These are phyloP conservation scores for Lypha dubia DNA, from an alignment of 2,888 invertebrate genomes.

Conservation along the genomic window DNA sequence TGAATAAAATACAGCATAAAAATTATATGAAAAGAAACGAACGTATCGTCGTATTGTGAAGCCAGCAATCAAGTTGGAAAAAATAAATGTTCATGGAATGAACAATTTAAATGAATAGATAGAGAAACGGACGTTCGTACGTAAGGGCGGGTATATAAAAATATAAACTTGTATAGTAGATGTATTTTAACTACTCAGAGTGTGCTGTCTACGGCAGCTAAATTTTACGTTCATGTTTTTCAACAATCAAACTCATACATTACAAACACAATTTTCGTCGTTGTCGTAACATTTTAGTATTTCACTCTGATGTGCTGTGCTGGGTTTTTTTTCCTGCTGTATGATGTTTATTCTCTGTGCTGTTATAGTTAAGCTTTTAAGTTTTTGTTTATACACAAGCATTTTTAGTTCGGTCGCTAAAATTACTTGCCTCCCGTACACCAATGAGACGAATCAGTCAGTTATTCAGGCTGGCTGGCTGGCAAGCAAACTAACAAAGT, in stretches of 20 bases:
- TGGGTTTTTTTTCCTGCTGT: constrained; percentile 16
- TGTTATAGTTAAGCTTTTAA: constrained; percentile 60
- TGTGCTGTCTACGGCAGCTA: constrained; percentile 45
- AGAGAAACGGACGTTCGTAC: constrained; percentile 19
- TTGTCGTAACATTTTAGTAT: constrained; percentile 66
- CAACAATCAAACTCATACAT: constrained; percentile 39
- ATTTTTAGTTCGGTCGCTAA: constrained; percentile 78
- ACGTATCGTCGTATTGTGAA: constrained; percentile 58
- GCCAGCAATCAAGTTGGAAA: constrained; percentile 68
- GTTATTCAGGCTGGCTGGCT: constrained; percentile 58
- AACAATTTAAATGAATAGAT: constrained; percentile 71
- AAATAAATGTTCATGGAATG: constrained; percentile 66
- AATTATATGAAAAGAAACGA: constrained; percentile 30
- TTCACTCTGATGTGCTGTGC: constrained; percentile 22
- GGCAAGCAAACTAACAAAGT: constrained; percentile 66
- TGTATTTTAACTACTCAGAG: constrained; percentile 46
- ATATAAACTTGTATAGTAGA: constrained; percentile 44
- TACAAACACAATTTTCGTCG: constrained; percentile 48
- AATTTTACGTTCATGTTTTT: constrained; percentile 49
- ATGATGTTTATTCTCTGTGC: constrained; percentile 56
- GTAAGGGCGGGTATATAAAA: constrained; percentile 12
- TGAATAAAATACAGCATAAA: constrained; percentile 53
- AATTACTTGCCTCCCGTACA: constrained; percentile 81
- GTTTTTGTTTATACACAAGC: constrained; percentile 62
- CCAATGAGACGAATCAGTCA: constrained; percentile 74